Base-by-base conservation (phyloP, 2,797 vertebrate species). In the Huso huso region DNA sequence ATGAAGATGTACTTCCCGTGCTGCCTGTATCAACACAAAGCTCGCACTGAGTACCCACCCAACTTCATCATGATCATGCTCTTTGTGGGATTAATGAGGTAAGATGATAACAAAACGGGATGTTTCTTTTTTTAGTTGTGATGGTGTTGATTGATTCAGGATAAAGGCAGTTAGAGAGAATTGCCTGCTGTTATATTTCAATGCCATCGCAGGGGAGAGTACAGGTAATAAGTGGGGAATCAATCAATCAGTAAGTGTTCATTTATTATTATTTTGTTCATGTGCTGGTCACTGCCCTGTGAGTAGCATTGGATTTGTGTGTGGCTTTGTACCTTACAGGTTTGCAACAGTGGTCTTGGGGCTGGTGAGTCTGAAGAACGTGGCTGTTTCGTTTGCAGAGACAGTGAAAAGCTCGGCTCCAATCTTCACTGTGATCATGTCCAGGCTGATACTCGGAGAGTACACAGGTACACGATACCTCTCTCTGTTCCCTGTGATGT, bases 371-470 rank as follows among this genome's bases (percentile, higher is more conserved):
- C 79, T 99, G 80, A 99, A 99, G 77, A 99, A 97, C 0, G 92
- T 98, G 68, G 96, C 96, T 0, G 95, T 98, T 68, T 99, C 96
- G 0, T 99, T 98, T 65, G 92, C 96, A 0, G 96, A 98, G 79
- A 99, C 96, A 0, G 95, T 98, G 72, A 99, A 99, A 79, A 99
- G 96, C 77, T 99, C 96, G 0, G 95, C 96, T 0, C 96, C 96
- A 23, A 94, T 98, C 65, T 98, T 99, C 74, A 99, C 96, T 0
- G 96, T 98, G 63, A 96, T 99, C 79, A 93, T 99, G 95, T 99
- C 96, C 51, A 78, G 95, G 48, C 89, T 96, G 80, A 97, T 99
- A 63, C 75, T 99, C 6, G 95, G 96, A 18, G 96, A 98, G 75
- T 94, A 98, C 79, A 98, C 95, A 23, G 95, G 96, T 93, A 73